phyloP scores from a whole-genome alignment of 2,113 vertebrate species.

The Cyanoliseus patagonus region DNA sequence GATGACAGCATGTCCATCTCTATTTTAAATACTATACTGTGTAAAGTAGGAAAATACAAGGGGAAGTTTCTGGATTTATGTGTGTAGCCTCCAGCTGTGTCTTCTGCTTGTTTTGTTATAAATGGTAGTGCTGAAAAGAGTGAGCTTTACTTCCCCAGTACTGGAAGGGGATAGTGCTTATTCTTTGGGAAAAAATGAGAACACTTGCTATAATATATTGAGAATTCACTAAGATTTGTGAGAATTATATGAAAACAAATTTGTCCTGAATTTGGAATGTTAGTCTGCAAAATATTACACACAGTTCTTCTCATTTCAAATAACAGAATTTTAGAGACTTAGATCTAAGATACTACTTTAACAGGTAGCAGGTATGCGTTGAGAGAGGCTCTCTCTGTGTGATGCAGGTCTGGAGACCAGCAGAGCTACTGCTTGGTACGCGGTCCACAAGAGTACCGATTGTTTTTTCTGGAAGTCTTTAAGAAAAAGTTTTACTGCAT shows the following conservation, averaged over 20 bases:
- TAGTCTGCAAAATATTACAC: background rate
- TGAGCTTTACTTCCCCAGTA: background rate
- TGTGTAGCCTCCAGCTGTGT: background rate
- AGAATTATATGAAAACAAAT: background rate
- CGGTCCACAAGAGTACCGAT: accelerated
- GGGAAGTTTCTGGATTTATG: background rate
- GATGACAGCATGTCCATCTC: background rate
- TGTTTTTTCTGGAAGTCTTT: background rate
- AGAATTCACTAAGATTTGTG: background rate
- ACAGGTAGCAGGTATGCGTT: background rate
- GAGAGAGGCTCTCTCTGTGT: background rate
- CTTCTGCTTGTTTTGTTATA: background rate
- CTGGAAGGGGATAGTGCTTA: background rate
- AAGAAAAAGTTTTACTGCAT: background rate
- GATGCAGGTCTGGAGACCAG: background rate
- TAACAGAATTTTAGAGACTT: background rate
- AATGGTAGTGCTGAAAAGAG: background rate
- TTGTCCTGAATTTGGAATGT: background rate
- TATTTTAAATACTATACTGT: background rate
- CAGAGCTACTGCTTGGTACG: background rate
- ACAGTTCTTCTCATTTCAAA: background rate
- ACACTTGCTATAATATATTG: background rate
- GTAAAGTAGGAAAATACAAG: background rate
- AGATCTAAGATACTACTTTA: background rate
- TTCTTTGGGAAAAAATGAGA: background rate